Base-by-base conservation (phyloP, 2,888 invertebrate species). In the Mactromeris polynyma region DNA sequence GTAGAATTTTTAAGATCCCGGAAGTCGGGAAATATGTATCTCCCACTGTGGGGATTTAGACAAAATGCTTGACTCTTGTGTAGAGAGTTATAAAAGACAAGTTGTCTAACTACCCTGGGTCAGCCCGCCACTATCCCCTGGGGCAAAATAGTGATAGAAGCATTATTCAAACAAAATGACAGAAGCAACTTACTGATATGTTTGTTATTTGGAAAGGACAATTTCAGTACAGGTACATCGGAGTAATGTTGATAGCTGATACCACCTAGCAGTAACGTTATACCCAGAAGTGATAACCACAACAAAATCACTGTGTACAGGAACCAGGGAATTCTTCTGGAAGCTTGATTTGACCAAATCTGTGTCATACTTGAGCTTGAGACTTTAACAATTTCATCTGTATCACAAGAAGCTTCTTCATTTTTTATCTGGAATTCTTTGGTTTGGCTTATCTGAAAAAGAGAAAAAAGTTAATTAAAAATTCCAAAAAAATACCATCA, bases 121-220 rank as follows among this genome's bases (percentile, higher is more conserved):
- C n/a, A n/a, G n/a, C n/a, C n/a, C n/a, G n/a, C n/a, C n/a, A n/a
- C n/a, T n/a, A n/a, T n/a, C n/a, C n/a, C n/a, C n/a, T n/a, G n/a
- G n/a, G n/a, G n/a, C n/a, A n/a, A n/a, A n/a, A n/a, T n/a, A n/a
- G n/a, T n/a, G n/a, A n/a, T n/a, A n/a, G n/a, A n/a, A n/a, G n/a
- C n/a, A n/a, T 46, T 3, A 46, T 46, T 9, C 11, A 46, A 46
- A n/a, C 58, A 58, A n/a, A n/a, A 26, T 19, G 3, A 58, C 21
- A 31, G 6, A 38, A 69, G 54, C 3, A 21, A 87, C 85, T 85
- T 88, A 88, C 88, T 54, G 40, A 88, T 88, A 81, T 82, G 88
- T 51, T 81, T 82, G 31, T 85, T 82, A 19, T 85, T 78, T 40
- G 88, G 88, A 80, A 88, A 85, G 17, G 81, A 78, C 51, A 88